A percentile compares a stretch with the other conserved stretches of the same genome.
phyloP scores from a whole-genome alignment of 2,113 vertebrate species.

The Laticauda colubrina region DNA sequence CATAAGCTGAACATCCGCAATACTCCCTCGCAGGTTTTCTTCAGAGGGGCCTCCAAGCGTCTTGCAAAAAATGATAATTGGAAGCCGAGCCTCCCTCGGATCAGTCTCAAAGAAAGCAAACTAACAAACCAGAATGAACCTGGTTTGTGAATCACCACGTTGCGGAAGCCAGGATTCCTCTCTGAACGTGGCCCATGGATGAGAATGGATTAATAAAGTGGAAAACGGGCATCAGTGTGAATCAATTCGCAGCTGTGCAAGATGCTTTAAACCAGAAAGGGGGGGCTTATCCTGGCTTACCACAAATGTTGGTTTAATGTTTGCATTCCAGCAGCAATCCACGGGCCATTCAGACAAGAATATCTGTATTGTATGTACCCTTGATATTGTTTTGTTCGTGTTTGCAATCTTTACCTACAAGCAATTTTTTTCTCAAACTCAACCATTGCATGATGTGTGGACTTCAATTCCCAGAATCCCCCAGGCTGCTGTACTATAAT shows the following conservation, averaged over 20 bases:
- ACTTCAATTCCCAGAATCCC: not conserved
- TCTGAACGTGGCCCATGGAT: not conserved
- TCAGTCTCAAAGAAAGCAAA: not conserved
- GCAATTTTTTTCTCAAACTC: not conserved
- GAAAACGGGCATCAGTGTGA: not conserved
- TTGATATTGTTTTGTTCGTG: not conserved
- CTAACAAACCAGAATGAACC: not conserved
- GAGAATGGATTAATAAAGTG: not conserved
- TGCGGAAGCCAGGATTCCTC: not conserved
- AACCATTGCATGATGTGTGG: not conserved
- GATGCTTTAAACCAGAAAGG: not conserved
- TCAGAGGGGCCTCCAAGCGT: not conserved
- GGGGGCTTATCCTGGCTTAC: not conserved
- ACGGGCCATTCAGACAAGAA: not conserved
- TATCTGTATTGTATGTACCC: not conserved
- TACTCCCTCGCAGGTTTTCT: not conserved
- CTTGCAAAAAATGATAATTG: not conserved
- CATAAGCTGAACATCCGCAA: not conserved
- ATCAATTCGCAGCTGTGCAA: not conserved
- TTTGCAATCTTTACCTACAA: not conserved
- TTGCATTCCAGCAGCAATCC: not conserved
- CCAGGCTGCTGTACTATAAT: not conserved
- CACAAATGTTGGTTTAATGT: not conserved
- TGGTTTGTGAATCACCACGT: not conserved
- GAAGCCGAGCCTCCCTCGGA: not conserved